Base-by-base conservation (phyloP, 2,797 vertebrate species). In the Sebastes hubbsi region DNA sequence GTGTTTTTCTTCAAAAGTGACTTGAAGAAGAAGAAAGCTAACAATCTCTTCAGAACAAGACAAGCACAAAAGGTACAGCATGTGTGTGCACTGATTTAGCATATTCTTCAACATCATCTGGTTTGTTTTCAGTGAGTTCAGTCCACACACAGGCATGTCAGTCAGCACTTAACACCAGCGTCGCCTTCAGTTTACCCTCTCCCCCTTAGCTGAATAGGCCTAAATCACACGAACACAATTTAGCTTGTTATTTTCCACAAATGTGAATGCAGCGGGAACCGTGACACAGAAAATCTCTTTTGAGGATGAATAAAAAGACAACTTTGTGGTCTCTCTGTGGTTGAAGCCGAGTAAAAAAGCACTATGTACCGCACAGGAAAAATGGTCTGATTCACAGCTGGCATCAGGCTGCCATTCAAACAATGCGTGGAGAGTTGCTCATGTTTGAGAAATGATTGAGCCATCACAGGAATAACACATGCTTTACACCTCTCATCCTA, bases 201-300 rank as follows among this genome's bases (percentile, higher is more conserved):
- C 22, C 71, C 55, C 84, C 34, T 60, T 49, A 22, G 20, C 69
- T 81, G 76, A 83, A 86, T 87, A 67, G 49, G 49, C 49, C n/a
- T 54, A 54, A 84, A 82, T 88, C 70, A 87, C 42, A 72, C 58
- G n/a, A 87, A 78, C 72, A 60, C 67, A 62, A 83, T 77, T 67
- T 80, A 27, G 12, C 56, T 42, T 65, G 52, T 78, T 77, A 78
- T 77, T 38, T 70, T 24, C 25, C 25, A 6, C 52, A 67, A 60
- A 82, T 72, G 38, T 72, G 61, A 66, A 78, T 58, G 42, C 72
- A 71, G 78, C 56, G 60, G 58, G 70, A 83, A 20, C 70, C 52
- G 25, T 69, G 69, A 83, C 54, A 58, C 60, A 72, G 62, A 80
- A 61, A 60, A 24, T 75, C 29, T 62, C 42, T 69, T 81, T 83